These are phyloP conservation scores for Hirtodrosophila duncani DNA, from an alignment of 2,888 invertebrate genomes.

Conservation along the genomic window DNA sequence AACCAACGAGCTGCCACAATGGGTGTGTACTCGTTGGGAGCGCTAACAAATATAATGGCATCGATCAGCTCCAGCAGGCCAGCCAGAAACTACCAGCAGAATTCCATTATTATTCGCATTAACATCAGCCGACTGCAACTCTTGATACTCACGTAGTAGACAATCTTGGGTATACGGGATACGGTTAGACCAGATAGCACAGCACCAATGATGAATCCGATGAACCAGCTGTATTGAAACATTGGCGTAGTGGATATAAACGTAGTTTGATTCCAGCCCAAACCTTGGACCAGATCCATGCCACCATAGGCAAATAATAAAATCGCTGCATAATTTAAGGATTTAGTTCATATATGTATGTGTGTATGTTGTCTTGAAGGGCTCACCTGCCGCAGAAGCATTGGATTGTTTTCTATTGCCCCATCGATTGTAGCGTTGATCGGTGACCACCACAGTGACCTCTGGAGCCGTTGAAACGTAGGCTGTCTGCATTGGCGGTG, in stretches of 20 bases:
- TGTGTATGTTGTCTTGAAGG: not conserved
- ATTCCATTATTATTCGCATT: too few species aligned
- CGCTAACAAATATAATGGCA: slow-evolving; percentile 62
- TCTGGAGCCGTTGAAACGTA: slow-evolving; percentile 6
- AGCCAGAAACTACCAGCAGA: slow-evolving; percentile 26
- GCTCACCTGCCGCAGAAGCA: slow-evolving; percentile 26
- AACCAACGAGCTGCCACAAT: slow-evolving; percentile 65
- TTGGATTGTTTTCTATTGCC: slow-evolving; percentile 6
- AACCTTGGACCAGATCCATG: slow-evolving; percentile 64
- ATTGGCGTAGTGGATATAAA: slow-evolving; percentile 28
- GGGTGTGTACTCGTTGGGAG: slow-evolving; percentile 40
- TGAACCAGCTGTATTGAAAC: slow-evolving; percentile 65
- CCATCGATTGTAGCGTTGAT: slow-evolving; percentile 12
- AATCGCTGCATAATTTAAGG: slow-evolving; percentile 26
- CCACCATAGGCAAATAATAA: slow-evolving; percentile 58
- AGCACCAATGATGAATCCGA: slow-evolving; percentile 67
- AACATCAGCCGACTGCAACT: not conserved
- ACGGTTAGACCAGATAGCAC: slow-evolving; percentile 46
- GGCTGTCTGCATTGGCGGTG: slow-evolving; percentile 21
- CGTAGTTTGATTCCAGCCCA: slow-evolving; percentile 53
- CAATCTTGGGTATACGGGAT: slow-evolving; percentile 41
- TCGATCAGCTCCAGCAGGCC: slow-evolving; percentile 51
- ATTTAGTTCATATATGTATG: not conserved
- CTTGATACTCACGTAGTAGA: slow-evolving; percentile 38
- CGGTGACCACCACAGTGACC: slow-evolving; percentile 14